These are phyloP conservation scores for Amphilophus citrinellus DNA, from an alignment of 2,113 vertebrate genomes.

Conservation along the genomic window DNA sequence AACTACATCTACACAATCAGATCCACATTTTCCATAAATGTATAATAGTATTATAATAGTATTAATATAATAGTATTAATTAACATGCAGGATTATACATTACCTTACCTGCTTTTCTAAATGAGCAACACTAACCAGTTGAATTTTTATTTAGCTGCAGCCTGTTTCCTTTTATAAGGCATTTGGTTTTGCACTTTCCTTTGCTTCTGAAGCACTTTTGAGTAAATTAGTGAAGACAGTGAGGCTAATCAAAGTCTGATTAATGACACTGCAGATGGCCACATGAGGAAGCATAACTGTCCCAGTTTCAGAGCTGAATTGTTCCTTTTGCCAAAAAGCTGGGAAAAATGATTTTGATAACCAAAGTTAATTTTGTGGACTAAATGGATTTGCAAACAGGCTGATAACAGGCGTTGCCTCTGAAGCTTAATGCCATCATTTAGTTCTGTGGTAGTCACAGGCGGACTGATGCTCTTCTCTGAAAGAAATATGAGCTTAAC, in stretches of 20 bases:
- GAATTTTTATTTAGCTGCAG: not conserved
- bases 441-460: not conserved
- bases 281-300: slow-evolving; percentile 7
- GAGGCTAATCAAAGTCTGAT: slow-evolving; percentile 40
- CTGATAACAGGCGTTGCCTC: not conserved
- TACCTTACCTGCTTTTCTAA: not conserved
- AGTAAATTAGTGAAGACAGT: not conserved
- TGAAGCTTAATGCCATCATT: not conserved
- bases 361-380: slow-evolving; percentile 30
- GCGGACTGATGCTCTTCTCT: not conserved
- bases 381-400: slow-evolving; percentile 18
- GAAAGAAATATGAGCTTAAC: slow-evolving; percentile 3
- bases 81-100: not conserved
- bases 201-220: slow-evolving; percentile 1
- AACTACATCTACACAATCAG: not conserved
- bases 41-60: not conserved
- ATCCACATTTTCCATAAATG: not conserved
- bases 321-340: slow-evolving; percentile 20
- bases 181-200: not conserved
- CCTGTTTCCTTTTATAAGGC: not conserved
- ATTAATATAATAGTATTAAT: not conserved
- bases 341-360: slow-evolving; percentile 18
- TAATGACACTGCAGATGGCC: slow-evolving; percentile 31
- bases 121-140: not conserved
- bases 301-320: slow-evolving; percentile 19